phyloP scores from a whole-genome alignment of 53 echinoderm and acorn worm species.

The Echinarachnius parma region DNA sequence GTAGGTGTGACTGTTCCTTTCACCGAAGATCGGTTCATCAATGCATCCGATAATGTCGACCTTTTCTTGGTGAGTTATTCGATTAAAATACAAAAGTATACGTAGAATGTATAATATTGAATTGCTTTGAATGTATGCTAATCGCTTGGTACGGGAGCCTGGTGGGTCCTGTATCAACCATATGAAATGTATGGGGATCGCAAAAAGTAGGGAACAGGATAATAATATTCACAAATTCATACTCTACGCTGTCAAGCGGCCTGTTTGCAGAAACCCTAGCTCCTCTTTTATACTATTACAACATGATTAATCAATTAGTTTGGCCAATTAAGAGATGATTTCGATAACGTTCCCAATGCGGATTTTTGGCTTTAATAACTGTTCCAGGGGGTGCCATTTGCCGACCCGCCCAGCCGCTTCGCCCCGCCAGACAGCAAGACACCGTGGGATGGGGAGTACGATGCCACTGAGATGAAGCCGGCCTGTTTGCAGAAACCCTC shows the following conservation, averaged over 20 bases:
- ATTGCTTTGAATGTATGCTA: neutral
- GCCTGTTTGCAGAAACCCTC: constrained; percentile 6
- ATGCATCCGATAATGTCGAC: neutral
- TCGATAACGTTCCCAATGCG: too few relatives aligned
- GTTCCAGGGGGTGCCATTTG: constrained; percentile 57
- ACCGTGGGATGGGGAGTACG: constrained; percentile 43
- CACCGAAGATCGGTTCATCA: constrained; percentile 7
- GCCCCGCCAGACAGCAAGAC: constrained; percentile 26
- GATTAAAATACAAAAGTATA: neutral
- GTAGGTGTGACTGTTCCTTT: constrained; percentile 19
- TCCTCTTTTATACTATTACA: neutral
- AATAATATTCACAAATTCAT: neutral
- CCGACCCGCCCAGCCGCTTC: constrained; percentile 61
- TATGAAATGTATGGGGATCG: neutral
- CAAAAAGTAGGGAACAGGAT: too few relatives aligned
- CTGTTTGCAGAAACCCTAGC: too few relatives aligned
- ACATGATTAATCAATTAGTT: neutral
- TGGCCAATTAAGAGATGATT: too few relatives aligned
- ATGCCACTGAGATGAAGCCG: constrained; percentile 44
- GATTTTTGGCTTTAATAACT: neutral
- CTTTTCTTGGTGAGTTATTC: constrained; percentile 16
- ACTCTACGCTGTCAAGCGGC: too few relatives aligned
- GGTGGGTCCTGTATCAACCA: neutral
- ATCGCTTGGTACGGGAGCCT: neutral
- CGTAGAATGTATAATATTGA: too few relatives aligned